Base-by-base conservation (phyloP, 2,888 invertebrate genomes). In the Lithosia quadra region DNA sequence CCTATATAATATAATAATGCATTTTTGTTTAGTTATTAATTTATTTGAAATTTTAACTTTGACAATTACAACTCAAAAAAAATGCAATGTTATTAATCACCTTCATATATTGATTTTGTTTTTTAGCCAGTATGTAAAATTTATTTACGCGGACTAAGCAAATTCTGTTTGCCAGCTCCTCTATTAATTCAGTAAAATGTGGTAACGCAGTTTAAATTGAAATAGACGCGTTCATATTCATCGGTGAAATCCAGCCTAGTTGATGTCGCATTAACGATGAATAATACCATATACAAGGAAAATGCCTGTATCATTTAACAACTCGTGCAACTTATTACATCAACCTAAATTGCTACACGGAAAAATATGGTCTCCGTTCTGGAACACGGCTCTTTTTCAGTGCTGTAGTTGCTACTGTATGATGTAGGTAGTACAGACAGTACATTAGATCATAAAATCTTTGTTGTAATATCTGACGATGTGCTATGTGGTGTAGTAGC, bases 281-380 rank as follows among this genome's bases (percentile, higher is more conserved):
- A 49, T 49, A 49, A n/a, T n/a, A 49, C 49, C 49, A n/a, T 49
- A 7, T 8, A n/a, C 49, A 9, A 49, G n/a, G n/a, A 49, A n/a
- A 49, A 49, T 49, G 18, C 8, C n/a, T n/a, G 49, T 49, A 49
- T n/a, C 49, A 49, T 49, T n/a, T 49, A 49, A n/a, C n/a, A 49
- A n/a, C 49, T n/a, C 49, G 8, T 49, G n/a, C 49, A 18, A 49
- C 49, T 18, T 49, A 49, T 49, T n/a, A 49, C 49, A 49, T 49
- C 49, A 49, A 18, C 18, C 49, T 49, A 49, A 49, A 49, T 49
- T 49, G 49, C n/a, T 49, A 49, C 49, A 49, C n/a, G 49, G 49
- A 49, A n/a, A 49, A 49, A 49, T 49, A 49, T 49, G 18, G n/a
- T 49, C n/a, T 49, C n/a, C 18, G 49, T 49, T 49, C n/a, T 49